These are phyloP conservation scores for Lophotriccus pileatus DNA, from an alignment of 2,797 vertebrate species.

Conservation along the genomic window DNA sequence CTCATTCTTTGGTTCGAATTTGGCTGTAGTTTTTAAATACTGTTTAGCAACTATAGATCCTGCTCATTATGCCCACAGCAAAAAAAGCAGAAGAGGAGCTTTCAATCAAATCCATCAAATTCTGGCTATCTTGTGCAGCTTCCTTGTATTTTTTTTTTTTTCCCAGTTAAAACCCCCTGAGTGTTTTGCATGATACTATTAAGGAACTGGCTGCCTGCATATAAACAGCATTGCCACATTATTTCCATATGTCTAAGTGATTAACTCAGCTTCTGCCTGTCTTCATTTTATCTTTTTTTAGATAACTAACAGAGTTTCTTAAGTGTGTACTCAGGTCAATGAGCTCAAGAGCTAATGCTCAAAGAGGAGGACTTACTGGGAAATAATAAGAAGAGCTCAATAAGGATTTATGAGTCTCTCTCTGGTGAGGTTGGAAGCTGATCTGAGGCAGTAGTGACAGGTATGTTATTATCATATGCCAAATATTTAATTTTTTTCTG, in stretches of 20 bases:
- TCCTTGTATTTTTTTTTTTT: not conserved
- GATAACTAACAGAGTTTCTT: not conserved
- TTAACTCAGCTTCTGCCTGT: not conserved
- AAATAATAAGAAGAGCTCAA: not conserved
- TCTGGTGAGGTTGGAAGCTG: not conserved
- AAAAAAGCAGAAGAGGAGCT: not conserved
- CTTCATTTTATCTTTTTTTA: not conserved
- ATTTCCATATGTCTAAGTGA: slow-evolving; percentile 11
- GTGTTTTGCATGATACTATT: not conserved
- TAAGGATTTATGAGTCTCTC: not conserved
- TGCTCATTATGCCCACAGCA: not conserved
- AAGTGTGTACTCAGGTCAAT: not conserved
- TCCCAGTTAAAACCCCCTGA: not conserved
- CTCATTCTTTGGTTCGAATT: not conserved
- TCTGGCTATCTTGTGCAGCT: not conserved
- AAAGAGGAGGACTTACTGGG: not conserved
- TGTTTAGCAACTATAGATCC: not conserved
- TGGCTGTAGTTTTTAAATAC: not conserved
- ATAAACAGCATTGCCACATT: not conserved
- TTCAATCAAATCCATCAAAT: not conserved
- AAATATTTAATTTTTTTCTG: slow-evolving; percentile 4
- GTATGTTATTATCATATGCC: not conserved
- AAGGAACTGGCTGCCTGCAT: not conserved
- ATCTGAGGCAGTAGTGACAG: not conserved
- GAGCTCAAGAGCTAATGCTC: not conserved